A percentile compares a stretch with the other conserved stretches of the same genome.
These are phyloP conservation scores for Zeugodacus cucurbitae DNA, from an alignment of 1,140 invertebrate species.

Conservation along the genomic window DNA sequence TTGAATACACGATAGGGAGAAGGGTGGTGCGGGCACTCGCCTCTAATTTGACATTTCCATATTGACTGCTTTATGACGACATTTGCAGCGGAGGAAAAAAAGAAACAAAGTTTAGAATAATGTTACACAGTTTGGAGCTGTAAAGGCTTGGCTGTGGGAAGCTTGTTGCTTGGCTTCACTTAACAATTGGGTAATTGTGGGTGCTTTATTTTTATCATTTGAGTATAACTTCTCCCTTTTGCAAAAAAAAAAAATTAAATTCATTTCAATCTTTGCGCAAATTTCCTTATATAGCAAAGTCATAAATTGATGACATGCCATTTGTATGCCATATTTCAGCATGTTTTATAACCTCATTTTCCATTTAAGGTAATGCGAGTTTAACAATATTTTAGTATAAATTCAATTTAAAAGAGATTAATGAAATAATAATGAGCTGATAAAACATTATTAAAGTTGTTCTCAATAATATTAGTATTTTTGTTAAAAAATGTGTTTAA, in stretches of 20 bases:
- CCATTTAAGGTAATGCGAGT: background rate
- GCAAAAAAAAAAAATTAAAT: background rate
- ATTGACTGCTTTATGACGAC: background rate
- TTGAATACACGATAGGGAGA: background rate
- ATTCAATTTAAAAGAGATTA: too few relatives aligned
- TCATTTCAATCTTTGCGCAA: background rate
- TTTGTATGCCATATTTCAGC: background rate
- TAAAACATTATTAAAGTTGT: too few relatives aligned
- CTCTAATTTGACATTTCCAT: background rate
- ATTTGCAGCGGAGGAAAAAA: background rate
- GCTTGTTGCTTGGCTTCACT: slow-evolving; percentile 4
- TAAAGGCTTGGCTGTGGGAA: background rate
- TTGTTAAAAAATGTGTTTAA: too few relatives aligned
- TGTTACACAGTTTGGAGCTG: background rate
- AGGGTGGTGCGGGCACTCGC: background rate
- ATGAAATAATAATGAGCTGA: too few relatives aligned
- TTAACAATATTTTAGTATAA: background rate
- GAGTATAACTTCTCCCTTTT: background rate
- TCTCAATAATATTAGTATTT: too few relatives aligned
- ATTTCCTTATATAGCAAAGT: background rate
- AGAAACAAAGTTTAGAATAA: background rate
- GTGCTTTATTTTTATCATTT: background rate
- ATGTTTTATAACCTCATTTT: background rate
- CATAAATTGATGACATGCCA: background rate
- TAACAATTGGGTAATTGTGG: slow-evolving; percentile 15